Conservation (phyloP, 1,140 invertebrate species). For the Bradysia coprophila region DNA sequence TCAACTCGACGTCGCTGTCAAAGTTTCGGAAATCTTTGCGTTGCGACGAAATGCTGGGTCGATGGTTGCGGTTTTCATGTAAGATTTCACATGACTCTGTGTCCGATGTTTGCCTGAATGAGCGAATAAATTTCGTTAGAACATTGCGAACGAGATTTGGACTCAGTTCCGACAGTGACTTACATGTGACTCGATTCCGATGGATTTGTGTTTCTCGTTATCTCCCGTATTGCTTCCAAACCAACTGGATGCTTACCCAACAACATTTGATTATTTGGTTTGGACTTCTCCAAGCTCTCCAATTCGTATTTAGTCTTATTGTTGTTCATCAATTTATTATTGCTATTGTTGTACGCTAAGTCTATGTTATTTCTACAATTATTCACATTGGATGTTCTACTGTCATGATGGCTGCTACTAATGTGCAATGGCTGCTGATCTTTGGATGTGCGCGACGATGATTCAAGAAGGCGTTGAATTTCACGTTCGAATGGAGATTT, state of each 20-base stretch:
- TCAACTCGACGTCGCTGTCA: background rate
- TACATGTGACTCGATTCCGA: constrained; percentile 24
- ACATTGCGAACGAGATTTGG: background rate
- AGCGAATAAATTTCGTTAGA: background rate
- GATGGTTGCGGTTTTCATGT: constrained; percentile 5
- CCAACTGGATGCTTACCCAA: constrained; percentile 23
- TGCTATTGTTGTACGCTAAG: constrained; percentile 12
- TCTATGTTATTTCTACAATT: constrained; percentile 17
- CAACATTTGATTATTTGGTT: constrained; percentile 8
- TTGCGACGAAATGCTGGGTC: background rate
- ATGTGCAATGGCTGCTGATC: background rate
- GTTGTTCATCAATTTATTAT: constrained; percentile 12
- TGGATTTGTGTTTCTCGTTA: constrained; percentile 22
- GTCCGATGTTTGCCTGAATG: constrained; percentile 21
- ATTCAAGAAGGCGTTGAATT: constrained; percentile 48
- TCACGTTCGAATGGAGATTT: constrained; percentile 47
- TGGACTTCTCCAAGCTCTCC: constrained; percentile 3
- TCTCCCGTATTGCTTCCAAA: constrained; percentile 23
- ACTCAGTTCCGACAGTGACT: constrained; percentile 5
- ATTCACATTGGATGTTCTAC: constrained; percentile 4
- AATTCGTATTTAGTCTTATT: constrained; percentile 7
- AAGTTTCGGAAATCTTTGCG: background rate
- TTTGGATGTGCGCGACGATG: constrained; percentile 9
- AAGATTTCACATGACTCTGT: constrained; percentile 23
- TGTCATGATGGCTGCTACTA: background rate